These are phyloP conservation scores for Calosoma granatense DNA, from an alignment of 1,140 invertebrate species.

Conservation along the genomic window DNA sequence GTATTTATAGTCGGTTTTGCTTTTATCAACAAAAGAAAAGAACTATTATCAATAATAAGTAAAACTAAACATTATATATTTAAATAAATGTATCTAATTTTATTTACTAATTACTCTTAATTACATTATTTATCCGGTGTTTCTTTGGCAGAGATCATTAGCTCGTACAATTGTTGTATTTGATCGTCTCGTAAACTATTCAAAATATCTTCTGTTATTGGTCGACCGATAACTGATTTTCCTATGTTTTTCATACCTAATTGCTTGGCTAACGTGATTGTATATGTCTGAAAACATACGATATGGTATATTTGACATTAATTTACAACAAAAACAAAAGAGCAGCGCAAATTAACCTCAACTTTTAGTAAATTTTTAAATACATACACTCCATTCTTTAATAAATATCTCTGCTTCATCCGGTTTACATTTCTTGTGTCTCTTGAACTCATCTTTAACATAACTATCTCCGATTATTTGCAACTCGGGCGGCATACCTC, in stretches of 20 bases:
- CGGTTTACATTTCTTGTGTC: constrained; percentile 68
- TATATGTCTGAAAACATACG: constrained; percentile 55
- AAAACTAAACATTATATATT: too few species aligned
- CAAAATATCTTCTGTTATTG: constrained; percentile 49
- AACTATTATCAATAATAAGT: too few species aligned
- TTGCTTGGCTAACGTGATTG: constrained; percentile 59
- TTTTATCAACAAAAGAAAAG: too few species aligned
- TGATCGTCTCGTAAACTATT: constrained; percentile 71
- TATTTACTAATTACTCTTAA: too few species aligned
- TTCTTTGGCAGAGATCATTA: constrained; percentile 56
- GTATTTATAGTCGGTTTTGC: too few species aligned
- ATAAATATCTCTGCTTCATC: constrained; percentile 68
- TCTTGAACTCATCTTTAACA: constrained; percentile 77
- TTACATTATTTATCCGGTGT: too few species aligned
- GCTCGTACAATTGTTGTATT: constrained; percentile 69
- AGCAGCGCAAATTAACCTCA: too few species aligned
- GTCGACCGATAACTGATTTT: constrained; percentile 42
- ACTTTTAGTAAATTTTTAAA: too few species aligned
- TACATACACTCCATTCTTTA: constrained; percentile 79
- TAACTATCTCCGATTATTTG: constrained; percentile 72
- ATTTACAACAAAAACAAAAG: too few species aligned
- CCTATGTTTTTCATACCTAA: constrained; percentile 49
- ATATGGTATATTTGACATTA: constrained; percentile 12
- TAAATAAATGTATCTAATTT: too few species aligned
- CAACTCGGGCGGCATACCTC: constrained; percentile 67